Base-by-base conservation (phyloP, 2,888 invertebrate species). In the Rhopalosiphum nymphaeae region DNA sequence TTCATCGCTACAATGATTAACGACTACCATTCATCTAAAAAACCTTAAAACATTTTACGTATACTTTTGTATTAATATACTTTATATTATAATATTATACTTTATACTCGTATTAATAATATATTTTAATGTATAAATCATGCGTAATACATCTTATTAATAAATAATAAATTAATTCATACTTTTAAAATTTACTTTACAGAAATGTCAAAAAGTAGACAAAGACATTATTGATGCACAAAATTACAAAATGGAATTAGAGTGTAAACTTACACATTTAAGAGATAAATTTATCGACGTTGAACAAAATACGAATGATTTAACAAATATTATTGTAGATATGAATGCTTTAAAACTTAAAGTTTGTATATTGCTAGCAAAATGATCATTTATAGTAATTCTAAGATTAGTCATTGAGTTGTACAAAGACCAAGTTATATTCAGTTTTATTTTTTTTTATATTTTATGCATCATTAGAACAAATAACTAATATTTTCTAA, bases 131-230 rank as follows among this genome's bases (percentile, higher is more conserved):
- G 21, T 16, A 53, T 53, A 53, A 53, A 53, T 53, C 11, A 61
- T 29, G 29, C n/a, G 13, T 67, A n/a, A n/a, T 67, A 67, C n/a
- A 67, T 44, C 10, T 42, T 84, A 84, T 42, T 9, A 84, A 25
- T 84, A 67, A 67, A 67, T 42, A 42, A 84, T 84, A 84, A 85
- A 87, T 21, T 49, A 87, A 36, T n/a, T n/a, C n/a, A 67, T 67
- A 67, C 29, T 16, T n/a, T 67, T 67, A 11, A 67, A 90, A 90
- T 78, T 29, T 13, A 84, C 36, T 78, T 78, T 88, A 88, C 57
- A 92, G 92, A 88, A 87, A 61, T 88, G 67, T 67, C 88, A 92
- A 61, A 92, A 67, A 61, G 26, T 92, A 49, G 88, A 92, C 36
- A 25, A 46, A 92, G 49, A 36, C 16, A 87, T 92, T 9, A 67